phyloP scores from a whole-genome alignment of 2,888 invertebrate genomes.

The Cheilosia vulpina region DNA sequence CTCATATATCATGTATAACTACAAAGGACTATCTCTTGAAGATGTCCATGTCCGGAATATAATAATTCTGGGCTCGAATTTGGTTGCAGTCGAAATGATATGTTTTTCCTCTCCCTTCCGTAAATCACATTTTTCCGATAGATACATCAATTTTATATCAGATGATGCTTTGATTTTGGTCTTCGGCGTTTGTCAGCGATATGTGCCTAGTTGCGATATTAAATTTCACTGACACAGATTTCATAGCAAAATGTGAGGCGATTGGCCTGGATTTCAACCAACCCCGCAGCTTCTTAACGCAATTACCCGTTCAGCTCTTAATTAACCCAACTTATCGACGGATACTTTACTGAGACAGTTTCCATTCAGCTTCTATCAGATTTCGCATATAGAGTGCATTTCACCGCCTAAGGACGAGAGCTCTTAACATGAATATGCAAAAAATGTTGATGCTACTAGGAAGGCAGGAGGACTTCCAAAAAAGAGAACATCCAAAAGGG shows the following conservation, averaged over 20 bases:
- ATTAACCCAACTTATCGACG: no score
- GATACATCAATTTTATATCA: constrained; percentile 39
- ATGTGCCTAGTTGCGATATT: neutral
- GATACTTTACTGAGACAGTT: no score
- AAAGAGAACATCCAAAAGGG: no score
- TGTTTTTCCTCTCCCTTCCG: neutral
- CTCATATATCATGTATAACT: constrained; percentile 38
- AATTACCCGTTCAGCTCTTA: no score
- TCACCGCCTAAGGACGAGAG: no score
- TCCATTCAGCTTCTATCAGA: no score
- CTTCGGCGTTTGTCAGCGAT: neutral
- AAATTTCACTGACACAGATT: neutral
- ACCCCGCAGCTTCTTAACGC: no score
- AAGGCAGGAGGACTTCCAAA: no score
- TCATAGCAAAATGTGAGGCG: neutral
- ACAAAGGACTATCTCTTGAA: constrained; percentile 34
- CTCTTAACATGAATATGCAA: no score
- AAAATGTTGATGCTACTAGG: no score
- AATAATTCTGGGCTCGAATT: neutral
- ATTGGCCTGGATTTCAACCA: no score
- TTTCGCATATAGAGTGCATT: no score
- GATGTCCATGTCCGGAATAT: constrained; percentile 26
- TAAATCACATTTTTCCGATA: constrained; percentile 19
- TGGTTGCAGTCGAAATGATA: neutral
- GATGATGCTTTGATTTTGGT: constrained; percentile 20